Percentiles rank a stretch among this genome's conserved stretches.
These are phyloP conservation scores for Heterodera carotae DNA, from an alignment of 1,140 invertebrate species.

Conservation along the genomic window DNA sequence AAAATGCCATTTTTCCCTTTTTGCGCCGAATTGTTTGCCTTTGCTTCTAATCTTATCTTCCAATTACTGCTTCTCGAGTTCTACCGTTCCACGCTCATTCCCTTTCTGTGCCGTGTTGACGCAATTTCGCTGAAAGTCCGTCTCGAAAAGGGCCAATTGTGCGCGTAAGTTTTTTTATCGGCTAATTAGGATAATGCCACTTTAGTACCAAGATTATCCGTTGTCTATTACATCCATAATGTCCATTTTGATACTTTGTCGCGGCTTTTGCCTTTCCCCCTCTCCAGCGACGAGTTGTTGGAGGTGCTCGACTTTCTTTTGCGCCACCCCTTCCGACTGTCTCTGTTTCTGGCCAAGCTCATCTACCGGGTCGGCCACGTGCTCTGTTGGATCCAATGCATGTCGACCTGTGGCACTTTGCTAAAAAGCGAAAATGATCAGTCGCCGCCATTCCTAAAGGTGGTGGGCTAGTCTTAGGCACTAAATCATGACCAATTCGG, in stretches of 20 bases:
- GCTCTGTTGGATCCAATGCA: neutral
- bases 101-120: neutral
- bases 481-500: too few species aligned
- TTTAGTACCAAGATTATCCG: too few species aligned
- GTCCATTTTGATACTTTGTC: too few species aligned
- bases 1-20: neutral
- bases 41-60: neutral
- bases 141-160: neutral
- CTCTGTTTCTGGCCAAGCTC: neutral
- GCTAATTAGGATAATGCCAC: too few species aligned
- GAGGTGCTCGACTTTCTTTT: constrained; percentile 1
- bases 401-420: neutral
- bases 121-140: neutral
- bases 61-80: neutral
- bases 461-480: too few species aligned
- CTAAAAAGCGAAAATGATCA: neutral
- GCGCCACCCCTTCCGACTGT: neutral
- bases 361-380: neutral
- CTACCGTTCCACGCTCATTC: neutral
- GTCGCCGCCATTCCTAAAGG: too few species aligned
- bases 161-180: neutral
- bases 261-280: too few species aligned
- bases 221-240: too few species aligned
- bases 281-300: neutral
- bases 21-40: neutral